A percentile compares a stretch with the other conserved stretches of the same genome.
phyloP scores from a whole-genome alignment of 2,888 invertebrate species.

The Trachelus iudaicus region DNA sequence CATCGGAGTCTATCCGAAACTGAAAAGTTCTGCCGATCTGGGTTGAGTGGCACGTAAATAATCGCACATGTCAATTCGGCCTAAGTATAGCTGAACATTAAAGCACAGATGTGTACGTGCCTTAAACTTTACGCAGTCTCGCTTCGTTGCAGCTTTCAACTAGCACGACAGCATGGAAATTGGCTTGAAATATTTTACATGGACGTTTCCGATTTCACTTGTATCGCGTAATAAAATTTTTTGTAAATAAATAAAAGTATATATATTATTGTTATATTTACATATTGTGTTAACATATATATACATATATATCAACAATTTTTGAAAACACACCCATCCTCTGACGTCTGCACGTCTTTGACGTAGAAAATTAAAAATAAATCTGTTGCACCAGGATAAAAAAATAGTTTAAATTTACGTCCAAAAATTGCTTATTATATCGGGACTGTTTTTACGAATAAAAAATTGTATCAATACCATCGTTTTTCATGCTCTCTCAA shows the following conservation, averaged over 20 bases:
- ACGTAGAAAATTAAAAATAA: neutral
- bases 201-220: neutral
- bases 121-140: neutral
- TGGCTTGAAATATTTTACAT: neutral
- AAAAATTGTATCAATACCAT: neutral
- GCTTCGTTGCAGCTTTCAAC: neutral
- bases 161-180: neutral
- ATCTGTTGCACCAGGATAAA: neutral
- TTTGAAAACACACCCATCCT: neutral
- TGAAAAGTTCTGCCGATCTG: constrained; percentile 20
- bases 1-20: constrained; percentile 2
- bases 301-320: neutral
- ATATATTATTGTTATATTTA: no score
- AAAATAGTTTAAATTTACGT: neutral
- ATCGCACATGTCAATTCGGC: constrained; percentile 38
- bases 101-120: constrained; percentile 18
- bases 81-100: constrained; percentile 35
- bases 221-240: neutral
- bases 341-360: neutral
- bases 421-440: neutral
- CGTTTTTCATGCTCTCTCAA: neutral
- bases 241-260: neutral
- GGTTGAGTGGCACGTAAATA: constrained; percentile 37
- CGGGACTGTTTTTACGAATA: neutral
- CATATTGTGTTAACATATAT: no score